Evolutionary conservation across 2,888 invertebrate species (phyloP).

Genomic region (Pelosia muscerda): DNA sequence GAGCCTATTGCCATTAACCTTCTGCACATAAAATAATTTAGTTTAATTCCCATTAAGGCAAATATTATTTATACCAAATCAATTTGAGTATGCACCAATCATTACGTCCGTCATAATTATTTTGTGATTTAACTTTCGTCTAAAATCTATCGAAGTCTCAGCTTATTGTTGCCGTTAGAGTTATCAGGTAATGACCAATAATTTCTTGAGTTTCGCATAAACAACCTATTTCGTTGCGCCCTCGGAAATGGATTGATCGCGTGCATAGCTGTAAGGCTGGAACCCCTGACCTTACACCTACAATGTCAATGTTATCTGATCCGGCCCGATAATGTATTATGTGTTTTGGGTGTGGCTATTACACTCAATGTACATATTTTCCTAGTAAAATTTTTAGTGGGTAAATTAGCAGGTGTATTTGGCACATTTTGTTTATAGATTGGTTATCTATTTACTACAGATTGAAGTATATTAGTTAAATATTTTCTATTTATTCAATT

Average conservation of each 20-base stretch:
- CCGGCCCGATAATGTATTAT: conserved; percentile 50
- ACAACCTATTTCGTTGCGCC: conserved; percentile 47
- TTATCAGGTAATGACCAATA: not conserved
- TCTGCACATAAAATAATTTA: no score
- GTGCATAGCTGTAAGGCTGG: conserved; percentile 58
- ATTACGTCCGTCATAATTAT: no score
- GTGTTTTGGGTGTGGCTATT: conserved; percentile 43
- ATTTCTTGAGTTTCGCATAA: conserved; percentile 27
- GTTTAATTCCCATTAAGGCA: no score
- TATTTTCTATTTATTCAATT: not conserved
- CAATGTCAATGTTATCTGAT: conserved; percentile 75
- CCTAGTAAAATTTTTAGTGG: not conserved
- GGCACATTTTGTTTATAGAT: not conserved
- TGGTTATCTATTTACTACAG: not conserved
- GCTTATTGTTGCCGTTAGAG: not conserved
- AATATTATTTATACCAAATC: no score
- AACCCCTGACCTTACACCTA: conserved; percentile 59
- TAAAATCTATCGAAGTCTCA: not conserved
- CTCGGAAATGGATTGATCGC: conserved; percentile 73
- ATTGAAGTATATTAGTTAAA: not conserved
- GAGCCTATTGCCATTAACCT: no score
- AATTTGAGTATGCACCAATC: no score
- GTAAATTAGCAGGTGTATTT: not conserved
- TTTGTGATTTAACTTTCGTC: not conserved
- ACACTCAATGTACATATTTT: conserved; percentile 26